Evolutionary conservation across 2,113 vertebrate species (phyloP).

Genomic region (Petaurus breviceps): DNA sequence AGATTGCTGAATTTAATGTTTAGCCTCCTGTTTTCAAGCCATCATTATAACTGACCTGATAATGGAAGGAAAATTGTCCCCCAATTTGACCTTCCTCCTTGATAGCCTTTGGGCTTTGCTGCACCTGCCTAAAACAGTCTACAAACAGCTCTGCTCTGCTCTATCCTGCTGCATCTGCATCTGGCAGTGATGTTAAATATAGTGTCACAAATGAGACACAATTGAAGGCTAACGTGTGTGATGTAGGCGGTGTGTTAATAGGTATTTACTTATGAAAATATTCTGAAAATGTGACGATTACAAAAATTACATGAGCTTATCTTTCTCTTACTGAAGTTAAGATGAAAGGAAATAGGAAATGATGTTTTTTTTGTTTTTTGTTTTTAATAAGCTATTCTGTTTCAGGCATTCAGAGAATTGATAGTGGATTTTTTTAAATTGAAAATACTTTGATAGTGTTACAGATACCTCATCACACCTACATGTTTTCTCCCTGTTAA

Average conservation of each 20-base stretch:
- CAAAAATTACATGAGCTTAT: neutral
- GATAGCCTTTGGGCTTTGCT: neutral
- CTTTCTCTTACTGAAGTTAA: conserved; percentile 3
- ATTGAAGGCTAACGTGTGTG: neutral
- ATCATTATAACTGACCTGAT: neutral
- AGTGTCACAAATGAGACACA: conserved; percentile 32
- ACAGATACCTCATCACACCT: neutral
- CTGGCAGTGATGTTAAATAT: conserved; percentile 48
- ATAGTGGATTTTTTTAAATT: neutral
- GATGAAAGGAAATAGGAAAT: conserved; percentile 11
- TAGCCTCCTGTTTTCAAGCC: neutral
- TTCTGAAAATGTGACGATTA: neutral
- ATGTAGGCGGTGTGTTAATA: conserved; percentile 32
- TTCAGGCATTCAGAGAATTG: neutral
- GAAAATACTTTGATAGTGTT: neutral
- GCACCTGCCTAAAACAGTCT: conserved; percentile 43
- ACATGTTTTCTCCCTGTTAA: neutral
- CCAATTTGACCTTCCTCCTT: neutral
- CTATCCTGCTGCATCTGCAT: conserved; percentile 1
- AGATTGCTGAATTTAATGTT: neutral
- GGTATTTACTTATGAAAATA: conserved; percentile 22
- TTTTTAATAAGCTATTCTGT: neutral
- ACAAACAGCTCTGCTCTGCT: conserved; percentile 28
- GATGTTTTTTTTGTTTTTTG: neutral
- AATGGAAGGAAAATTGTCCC: neutral